Conservation (phyloP, 2,797 vertebrate genomes). For the Scyliorhinus canicula region DNA sequence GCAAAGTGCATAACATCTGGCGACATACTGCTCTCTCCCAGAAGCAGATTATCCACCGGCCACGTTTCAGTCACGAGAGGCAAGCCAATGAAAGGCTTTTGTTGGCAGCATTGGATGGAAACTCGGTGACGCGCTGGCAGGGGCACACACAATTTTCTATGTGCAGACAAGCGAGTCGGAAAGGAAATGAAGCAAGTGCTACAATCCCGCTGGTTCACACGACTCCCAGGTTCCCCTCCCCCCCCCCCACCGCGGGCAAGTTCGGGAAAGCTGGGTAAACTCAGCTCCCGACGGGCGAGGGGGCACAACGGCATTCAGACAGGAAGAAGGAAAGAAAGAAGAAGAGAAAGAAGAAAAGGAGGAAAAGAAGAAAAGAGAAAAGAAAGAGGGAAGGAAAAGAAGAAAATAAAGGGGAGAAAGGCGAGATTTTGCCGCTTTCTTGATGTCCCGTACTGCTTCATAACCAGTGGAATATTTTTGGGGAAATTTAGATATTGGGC, state of each 20-base stretch:
- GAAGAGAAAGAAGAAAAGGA: no score
- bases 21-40: not conserved
- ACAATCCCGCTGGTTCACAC: not conserved
- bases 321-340: not conserved
- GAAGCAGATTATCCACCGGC: not conserved
- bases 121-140: not conserved
- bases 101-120: not conserved
- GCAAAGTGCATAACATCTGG: not conserved
- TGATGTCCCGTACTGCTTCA: not conserved
- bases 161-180: not conserved
- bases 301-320: no score
- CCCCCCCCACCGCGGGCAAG: no score
- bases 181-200: not conserved
- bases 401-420: no score
- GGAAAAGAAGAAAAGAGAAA: no score
- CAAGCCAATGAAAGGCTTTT: not conserved
- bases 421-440: no score
- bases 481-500: no score
- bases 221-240: no score
- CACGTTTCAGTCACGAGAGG: not conserved
- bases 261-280: no score
- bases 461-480: no score
- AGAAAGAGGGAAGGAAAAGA: no score
- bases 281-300: no score
- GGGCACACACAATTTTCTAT: not conserved